A percentile compares a stretch with the other conserved stretches of the same genome.
Conservation (phyloP, 2,888 invertebrate species). For the Galerucella pusilla region DNA sequence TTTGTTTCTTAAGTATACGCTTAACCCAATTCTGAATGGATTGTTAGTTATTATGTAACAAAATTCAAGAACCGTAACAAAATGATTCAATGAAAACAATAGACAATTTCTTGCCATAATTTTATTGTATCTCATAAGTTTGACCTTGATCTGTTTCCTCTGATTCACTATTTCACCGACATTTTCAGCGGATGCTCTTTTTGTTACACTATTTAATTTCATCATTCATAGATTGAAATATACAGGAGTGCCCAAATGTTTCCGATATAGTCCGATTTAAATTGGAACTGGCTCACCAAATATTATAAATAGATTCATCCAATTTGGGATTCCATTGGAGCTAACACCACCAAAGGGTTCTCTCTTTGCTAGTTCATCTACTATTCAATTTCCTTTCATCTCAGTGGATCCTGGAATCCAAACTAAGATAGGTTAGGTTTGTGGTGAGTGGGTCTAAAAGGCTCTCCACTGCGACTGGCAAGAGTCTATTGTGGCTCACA, state of each 20-base stretch:
- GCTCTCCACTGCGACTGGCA: too few relatives aligned
- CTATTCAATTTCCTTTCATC: too few relatives aligned
- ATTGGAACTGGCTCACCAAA: too few relatives aligned
- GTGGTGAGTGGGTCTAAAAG: too few relatives aligned
- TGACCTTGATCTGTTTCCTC: constrained; percentile 39
- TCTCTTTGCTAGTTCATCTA: too few relatives aligned
- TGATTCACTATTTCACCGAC: constrained; percentile 26
- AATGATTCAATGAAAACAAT: constrained; percentile 48
- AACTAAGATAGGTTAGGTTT: too few relatives aligned
- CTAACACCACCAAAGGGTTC: too few relatives aligned
- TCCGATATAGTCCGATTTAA: too few relatives aligned
- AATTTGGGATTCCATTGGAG: too few relatives aligned
- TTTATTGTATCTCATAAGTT: constrained; percentile 35
- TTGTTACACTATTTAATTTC: constrained; percentile 19
- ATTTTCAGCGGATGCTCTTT: constrained; percentile 27
- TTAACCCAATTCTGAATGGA: constrained; percentile 30
- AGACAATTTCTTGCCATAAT: constrained; percentile 40
- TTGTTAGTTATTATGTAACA: constrained; percentile 43
- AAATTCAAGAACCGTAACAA: constrained; percentile 46
- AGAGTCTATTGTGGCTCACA: too few relatives aligned
- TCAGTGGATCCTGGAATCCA: too few relatives aligned
- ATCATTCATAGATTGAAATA: constrained; percentile 4
- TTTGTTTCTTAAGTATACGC: background rate
- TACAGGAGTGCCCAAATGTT: background rate
- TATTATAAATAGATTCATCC: too few relatives aligned